These are phyloP conservation scores for Ptychobarbus kaznakovi DNA, from an alignment of 2,797 vertebrate genomes.

Conservation along the genomic window DNA sequence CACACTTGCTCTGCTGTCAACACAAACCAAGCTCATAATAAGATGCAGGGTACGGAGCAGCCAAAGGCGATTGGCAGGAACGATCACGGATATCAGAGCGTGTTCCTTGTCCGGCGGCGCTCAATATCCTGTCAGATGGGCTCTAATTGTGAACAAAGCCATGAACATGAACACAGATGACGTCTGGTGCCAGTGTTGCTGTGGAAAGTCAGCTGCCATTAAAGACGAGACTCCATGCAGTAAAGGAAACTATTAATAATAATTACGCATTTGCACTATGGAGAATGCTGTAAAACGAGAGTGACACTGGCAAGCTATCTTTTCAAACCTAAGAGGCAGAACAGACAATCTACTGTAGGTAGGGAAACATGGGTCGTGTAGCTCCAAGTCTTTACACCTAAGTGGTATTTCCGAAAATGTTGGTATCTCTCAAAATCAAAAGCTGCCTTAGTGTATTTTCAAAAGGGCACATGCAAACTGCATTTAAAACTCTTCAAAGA, in stretches of 20 bases:
- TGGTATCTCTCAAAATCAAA: constrained; percentile 52
- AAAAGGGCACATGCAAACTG: constrained; percentile 55
- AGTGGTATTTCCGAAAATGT: constrained; percentile 56
- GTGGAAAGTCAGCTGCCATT: constrained; percentile 51
- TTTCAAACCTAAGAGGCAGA: constrained; percentile 51
- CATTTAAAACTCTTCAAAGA: constrained; percentile 57
- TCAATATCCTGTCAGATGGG: constrained; percentile 25
- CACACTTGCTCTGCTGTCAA: constrained; percentile 34
- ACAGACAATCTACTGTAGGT: constrained; percentile 64
- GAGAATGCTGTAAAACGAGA: constrained; percentile 62
- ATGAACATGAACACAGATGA: constrained; percentile 52
- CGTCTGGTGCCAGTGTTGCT: constrained; percentile 57
- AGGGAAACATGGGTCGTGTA: constrained; percentile 48
- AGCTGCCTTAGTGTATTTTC: constrained; percentile 65
- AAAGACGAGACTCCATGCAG: constrained; percentile 42
- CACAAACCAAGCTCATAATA: constrained; percentile 15
- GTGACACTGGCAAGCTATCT: constrained; percentile 59
- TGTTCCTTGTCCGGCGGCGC: constrained; percentile 7
- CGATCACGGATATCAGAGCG: background rate
- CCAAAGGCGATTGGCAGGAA: constrained; percentile 31
- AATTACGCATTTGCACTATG: constrained; percentile 68
- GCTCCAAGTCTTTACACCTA: constrained; percentile 48
- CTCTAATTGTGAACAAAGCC: constrained; percentile 53
- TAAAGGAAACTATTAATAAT: constrained; percentile 53
- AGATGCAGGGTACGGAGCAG: constrained; percentile 30